Conservation (phyloP, 2,113 vertebrate genomes). For the Bos taurus region DNA sequence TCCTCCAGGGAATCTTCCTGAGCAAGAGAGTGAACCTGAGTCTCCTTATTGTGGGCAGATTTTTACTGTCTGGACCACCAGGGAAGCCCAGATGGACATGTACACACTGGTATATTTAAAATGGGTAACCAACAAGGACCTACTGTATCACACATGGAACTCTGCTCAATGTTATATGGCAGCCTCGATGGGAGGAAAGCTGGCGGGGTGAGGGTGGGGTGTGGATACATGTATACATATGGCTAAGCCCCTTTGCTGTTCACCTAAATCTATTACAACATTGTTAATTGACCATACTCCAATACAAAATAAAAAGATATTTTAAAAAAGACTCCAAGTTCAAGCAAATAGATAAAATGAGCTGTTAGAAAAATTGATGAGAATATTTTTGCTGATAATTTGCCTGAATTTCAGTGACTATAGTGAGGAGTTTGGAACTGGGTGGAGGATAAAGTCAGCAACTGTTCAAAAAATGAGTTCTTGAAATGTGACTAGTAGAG, state of each 20-base stretch:
- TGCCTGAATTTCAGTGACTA: background rate
- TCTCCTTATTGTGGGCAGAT: background rate
- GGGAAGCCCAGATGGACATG: background rate
- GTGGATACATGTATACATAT: background rate
- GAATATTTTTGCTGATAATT: background rate
- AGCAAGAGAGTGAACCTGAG: background rate
- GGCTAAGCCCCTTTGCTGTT: background rate
- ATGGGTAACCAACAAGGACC: background rate
- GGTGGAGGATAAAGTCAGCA: background rate
- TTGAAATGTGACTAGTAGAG: background rate
- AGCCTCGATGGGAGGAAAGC: background rate
- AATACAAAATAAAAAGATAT: background rate
- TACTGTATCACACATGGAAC: background rate
- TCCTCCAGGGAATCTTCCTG: background rate
- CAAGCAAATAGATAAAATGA: background rate
- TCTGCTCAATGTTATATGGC: background rate
- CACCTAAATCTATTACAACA: background rate
- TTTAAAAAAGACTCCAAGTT: background rate
- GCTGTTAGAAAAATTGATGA: background rate
- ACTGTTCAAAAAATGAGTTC: background rate
- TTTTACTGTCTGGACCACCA: background rate
- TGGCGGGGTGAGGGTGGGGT: rapidly evolving
- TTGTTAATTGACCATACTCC: background rate
- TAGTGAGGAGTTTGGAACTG: background rate
- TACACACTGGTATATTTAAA: background rate